Evolutionary conservation across 2,113 vertebrate genomes (phyloP), one percentile per base, ranked within the genome.

Genomic region (Siniperca chuatsi): DNA sequence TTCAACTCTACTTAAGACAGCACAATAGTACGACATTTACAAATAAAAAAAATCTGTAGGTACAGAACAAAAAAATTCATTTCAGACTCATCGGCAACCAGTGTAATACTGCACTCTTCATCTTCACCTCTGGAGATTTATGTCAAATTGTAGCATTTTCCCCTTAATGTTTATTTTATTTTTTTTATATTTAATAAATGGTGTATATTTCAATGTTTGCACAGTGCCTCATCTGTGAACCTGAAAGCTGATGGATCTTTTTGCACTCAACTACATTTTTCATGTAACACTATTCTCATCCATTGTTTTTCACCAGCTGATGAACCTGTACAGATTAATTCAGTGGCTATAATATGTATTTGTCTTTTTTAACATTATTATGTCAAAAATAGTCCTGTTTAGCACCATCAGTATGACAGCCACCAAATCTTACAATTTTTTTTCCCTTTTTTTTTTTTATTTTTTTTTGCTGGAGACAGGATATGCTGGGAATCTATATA

Each of bases 141-240:
- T 7, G 40, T 71, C 67, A 16, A 10, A 60, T 33, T n/a, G 16
- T 37, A 66, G 60, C 18, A 69, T 84, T 68, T 57, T 10, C 5
- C 10, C 69, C 2, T 40, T 10, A 2, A 13, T 37, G 4, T 57
- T 54, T 25, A 15, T 62, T 67, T 29, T 13, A n/a, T 0, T 68
- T 35, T 68, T 44, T 16, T 5, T 37, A 46, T 74, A 75, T 71
- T 68, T 64, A 69, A 69, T 81, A 66, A 64, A 71, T 58, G 35
- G 57, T 64, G 52, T 76, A 0, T 29, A 29, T 74, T 40, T 73
- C 55, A 76, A 54, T 64, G 23, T 86, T 80, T 86, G 85, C 78
- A 84, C 79, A 64, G 84, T 77, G 75, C 69, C 82, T 87, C 60
- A 9, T 75, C 67, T 77, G 81, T 70, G 72, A 91, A 80, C 11